phyloP scores from a whole-genome alignment of 2,797 vertebrate species.

The Chaetodon trifasciatus region DNA sequence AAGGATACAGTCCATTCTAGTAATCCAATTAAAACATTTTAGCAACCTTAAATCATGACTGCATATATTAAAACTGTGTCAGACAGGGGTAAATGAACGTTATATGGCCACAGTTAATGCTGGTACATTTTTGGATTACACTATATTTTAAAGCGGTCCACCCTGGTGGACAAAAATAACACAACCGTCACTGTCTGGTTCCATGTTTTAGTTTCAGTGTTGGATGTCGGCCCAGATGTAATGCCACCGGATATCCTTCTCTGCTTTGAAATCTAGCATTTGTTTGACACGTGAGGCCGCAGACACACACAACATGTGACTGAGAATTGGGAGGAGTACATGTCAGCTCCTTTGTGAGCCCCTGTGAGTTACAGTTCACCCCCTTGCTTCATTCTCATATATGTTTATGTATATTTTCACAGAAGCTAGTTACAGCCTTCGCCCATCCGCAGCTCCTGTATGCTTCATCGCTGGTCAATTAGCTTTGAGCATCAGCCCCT shows the following conservation, averaged over 20 bases:
- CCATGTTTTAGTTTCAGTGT: constrained; percentile 33
- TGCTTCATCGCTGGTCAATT: constrained; percentile 41
- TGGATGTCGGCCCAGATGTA: constrained; percentile 38
- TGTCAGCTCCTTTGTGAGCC: constrained; percentile 10
- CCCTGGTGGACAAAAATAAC: constrained; percentile 31
- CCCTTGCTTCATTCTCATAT: not conserved
- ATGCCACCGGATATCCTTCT: constrained; percentile 45
- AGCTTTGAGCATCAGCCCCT: constrained; percentile 28
- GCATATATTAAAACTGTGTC: not conserved
- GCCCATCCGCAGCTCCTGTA: not conserved
- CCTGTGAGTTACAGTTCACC: constrained; percentile 13
- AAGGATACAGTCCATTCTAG: not conserved
- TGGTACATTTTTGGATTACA: constrained; percentile 11
- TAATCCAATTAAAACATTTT: not conserved
- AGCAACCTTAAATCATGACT: not conserved
- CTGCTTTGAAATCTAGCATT: constrained; percentile 51
- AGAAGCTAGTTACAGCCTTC: constrained; percentile 11
- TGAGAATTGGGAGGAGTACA: constrained; percentile 39
- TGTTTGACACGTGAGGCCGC: constrained; percentile 52
- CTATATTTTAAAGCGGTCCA: constrained; percentile 2
- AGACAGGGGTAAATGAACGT: not conserved
- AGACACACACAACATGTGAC: constrained; percentile 34
- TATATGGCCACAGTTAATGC: constrained; percentile 6
- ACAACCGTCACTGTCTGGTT: constrained; percentile 23
- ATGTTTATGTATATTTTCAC: not conserved